Percentiles rank a stretch among this genome's conserved stretches.
Evolutionary conservation across 92 coral and sea anemone genomes (phyloP).

Genomic region (Paramuricea clavata): DNA sequence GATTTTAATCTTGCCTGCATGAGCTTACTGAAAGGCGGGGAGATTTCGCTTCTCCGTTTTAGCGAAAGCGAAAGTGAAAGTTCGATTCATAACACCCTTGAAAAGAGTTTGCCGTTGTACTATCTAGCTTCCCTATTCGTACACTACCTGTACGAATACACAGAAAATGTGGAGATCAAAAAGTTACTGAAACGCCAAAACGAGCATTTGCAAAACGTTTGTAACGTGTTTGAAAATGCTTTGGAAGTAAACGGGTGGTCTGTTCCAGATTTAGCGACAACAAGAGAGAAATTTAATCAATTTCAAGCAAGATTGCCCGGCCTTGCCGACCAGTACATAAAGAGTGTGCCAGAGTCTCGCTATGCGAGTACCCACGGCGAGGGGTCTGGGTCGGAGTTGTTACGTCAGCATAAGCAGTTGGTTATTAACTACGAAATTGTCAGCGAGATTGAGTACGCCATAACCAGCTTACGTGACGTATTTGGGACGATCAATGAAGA

Average conservation of each 20-base stretch:
- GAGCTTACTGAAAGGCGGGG: neutral
- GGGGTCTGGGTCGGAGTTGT: neutral
- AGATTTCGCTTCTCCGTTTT: neutral
- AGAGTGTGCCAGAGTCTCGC: constrained; percentile 5
- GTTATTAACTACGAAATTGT: constrained; percentile 20
- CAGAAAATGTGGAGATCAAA: neutral
- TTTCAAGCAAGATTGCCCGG: neutral
- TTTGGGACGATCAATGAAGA: neutral
- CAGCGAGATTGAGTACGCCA: neutral
- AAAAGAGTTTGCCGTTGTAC: neutral
- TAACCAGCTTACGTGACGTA: neutral
- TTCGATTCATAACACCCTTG: neutral
- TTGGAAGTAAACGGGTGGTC: constrained; percentile 5
- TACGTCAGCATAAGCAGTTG: neutral
- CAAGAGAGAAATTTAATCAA: neutral
- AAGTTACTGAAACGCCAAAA: neutral
- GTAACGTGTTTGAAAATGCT: neutral
- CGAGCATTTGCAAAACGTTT: neutral
- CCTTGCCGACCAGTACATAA: neutral
- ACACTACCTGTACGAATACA: neutral
- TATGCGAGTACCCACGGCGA: neutral
- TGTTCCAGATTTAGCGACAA: neutral
- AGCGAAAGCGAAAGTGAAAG: neutral
- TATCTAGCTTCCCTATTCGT: neutral
- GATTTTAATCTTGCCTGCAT: constrained; percentile 9